Evolutionary conservation across 2,797 vertebrate species (phyloP), one percentile per base, ranked within the genome.

Genomic region (Gallinago stenura): DNA sequence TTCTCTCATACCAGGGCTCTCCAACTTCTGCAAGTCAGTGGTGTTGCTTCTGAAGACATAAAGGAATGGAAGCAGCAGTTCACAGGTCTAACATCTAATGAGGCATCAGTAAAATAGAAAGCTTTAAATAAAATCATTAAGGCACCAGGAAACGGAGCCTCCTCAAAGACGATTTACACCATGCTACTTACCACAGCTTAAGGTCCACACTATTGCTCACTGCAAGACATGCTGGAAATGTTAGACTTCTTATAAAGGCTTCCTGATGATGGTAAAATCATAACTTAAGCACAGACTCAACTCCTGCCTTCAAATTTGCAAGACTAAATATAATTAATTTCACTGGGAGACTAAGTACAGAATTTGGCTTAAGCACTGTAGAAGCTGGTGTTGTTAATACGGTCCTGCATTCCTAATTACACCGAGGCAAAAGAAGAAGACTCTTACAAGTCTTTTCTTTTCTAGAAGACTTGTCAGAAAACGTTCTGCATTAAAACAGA

Each of bases 141-240:
- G 21, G 18, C 9, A 10, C 37, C 7, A 57, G 57, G 19, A 56
- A 24, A 14, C 83, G 16, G 28, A 66, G 15, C 22, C 61, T 66
- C 35, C 11, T 7, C 51, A 30, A 15, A 33, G 35, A 22, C 12
- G 15, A 18, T 1, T 45, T 21, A 50, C 35, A 46, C 31, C 37
- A 28, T 0, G 0, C 39, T 7, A 7, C 53, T 12, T 13, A 25
- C 6, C 54, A 7, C 8, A 4, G 22, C 1, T 14, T 0, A 8
- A 51, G 5, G 51, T 17, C 21, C 25, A 9, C 10, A 9, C 12
- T 35, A 19, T 0, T 8, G 56, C 68, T 58, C 30, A 2, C 68
- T 21, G 41, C 25, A 53, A 89, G 45, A 57, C 37, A 15, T 2
- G 1, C 0, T 54, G 53, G 51, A 37, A 56, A 66, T 3, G 19